Evolutionary conservation across 2,888 invertebrate species (phyloP).

Genomic region (Cenopis cana): DNA sequence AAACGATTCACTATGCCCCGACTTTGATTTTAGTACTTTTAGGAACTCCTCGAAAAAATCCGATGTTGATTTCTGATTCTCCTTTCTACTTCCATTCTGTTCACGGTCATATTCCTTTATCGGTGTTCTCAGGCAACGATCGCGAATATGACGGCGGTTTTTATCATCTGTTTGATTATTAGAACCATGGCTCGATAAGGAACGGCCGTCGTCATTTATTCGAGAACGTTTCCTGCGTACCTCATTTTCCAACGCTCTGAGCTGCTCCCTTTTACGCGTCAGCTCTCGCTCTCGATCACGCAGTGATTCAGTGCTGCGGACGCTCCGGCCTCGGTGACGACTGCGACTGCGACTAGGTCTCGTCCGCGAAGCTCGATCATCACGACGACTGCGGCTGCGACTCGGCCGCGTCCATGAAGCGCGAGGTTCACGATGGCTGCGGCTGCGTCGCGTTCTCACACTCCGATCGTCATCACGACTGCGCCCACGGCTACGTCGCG

Average conservation of each 20-base stretch:
- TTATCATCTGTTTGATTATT: background rate
- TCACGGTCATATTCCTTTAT: background rate
- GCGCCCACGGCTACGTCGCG: constrained; percentile 10
- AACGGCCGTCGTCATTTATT: constrained; percentile 2
- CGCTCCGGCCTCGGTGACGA: constrained; percentile 3
- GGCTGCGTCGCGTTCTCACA: background rate
- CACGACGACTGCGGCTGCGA: constrained; percentile 5
- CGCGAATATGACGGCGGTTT: constrained; percentile 1
- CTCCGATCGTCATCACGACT: background rate
- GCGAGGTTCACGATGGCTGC: constrained; percentile 14
- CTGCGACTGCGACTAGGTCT: constrained; percentile 7
- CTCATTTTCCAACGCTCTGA: constrained; percentile 2
- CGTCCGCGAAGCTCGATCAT: constrained; percentile 6
- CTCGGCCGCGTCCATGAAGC: background rate
- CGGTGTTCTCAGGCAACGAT: constrained; percentile 1
- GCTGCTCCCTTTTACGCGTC: background rate
- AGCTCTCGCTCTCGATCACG: too few relatives aligned
- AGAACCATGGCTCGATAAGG: background rate
- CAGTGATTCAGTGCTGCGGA: constrained; percentile 5
- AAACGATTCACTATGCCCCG: too few relatives aligned
- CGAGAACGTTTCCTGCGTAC: constrained; percentile 12
- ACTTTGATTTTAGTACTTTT: too few relatives aligned
- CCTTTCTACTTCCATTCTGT: too few relatives aligned
- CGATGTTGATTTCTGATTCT: too few relatives aligned
- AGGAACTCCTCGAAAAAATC: too few relatives aligned